Evolutionary conservation across 2,113 vertebrate species (phyloP), one percentile per base, ranked within the genome.

Genomic region (Tyrannus savana): DNA sequence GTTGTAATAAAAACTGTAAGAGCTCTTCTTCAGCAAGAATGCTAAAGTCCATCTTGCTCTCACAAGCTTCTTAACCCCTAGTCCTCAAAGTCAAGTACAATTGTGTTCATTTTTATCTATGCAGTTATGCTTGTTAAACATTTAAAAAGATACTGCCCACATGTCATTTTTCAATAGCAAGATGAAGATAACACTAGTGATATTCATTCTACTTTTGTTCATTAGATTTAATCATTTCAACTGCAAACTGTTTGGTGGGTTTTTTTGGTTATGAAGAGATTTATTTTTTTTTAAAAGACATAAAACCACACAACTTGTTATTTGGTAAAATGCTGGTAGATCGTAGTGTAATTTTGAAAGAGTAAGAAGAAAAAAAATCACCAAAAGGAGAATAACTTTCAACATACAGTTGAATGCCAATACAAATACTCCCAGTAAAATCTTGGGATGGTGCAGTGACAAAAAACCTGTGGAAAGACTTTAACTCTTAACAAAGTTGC

Each of bases 351-450:
- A 47, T 22, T 28, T 16, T 19, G 21, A 64, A 23, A 68, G 4
- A 69, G 2, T 0, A 5, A 21, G 7, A 79, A 64, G 23, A 50
- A 55, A 74, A 74, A 78, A 11, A 49, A 72, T 28, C 35, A 78
- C 19, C 12, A 44, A 60, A 73, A 67, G 0, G 0, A 62, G 23
- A 63, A 50, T 21, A 0, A 2, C 30, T 86, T 80, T 84, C 23
- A 62, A 62, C 27, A 50, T 16, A 30, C 3, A 14, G 4, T 3
- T 93, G 59, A 80, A 84, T 12, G 3, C 12, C 19, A 47, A 39
- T 49, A 62, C 31, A 62, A 73, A 69, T 47, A 35, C 6, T 72
- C 18, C 10, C 42, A 50, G 46, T 67, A 71, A 80, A 66, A 67
- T 50, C 4, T 78, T 14, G 52, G 35, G 58, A 46, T 71, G 21